These are phyloP conservation scores for Drosophila kikkawai DNA, from an alignment of 1,140 invertebrate species.

Conservation along the genomic window DNA sequence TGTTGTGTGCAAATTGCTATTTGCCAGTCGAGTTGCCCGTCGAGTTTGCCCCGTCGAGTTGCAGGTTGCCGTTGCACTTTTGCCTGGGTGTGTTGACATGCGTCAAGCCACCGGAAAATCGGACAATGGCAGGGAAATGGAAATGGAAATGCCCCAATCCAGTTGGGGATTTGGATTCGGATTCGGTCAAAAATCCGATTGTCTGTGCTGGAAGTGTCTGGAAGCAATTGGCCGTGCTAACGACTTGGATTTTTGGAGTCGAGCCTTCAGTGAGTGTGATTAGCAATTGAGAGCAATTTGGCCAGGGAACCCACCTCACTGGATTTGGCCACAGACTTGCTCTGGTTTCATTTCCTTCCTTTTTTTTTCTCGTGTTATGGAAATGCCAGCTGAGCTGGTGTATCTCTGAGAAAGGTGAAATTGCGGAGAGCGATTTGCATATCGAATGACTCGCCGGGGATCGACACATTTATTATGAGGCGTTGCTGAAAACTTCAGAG, in stretches of 20 bases:
- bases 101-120: slow-evolving; percentile 53
- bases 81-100: slow-evolving; percentile 54
- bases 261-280: slow-evolving; percentile 31
- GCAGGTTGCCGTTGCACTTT: slow-evolving; percentile 41
- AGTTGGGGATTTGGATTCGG: background rate
- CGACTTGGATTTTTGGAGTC: slow-evolving; percentile 39
- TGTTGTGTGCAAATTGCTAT: slow-evolving; percentile 48
- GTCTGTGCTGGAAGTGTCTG: slow-evolving; percentile 30
- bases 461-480: slow-evolving; percentile 21
- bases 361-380: slow-evolving; percentile 14
- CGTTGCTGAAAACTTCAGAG: background rate
- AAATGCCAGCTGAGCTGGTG: slow-evolving; percentile 10
- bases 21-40: slow-evolving; percentile 6
- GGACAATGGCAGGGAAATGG: slow-evolving; percentile 49
- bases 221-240: slow-evolving; percentile 43
- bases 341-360: slow-evolving; percentile 7
- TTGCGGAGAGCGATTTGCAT: slow-evolving; percentile 28
- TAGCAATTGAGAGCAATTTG: slow-evolving; percentile 58
- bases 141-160: slow-evolving; percentile 37
- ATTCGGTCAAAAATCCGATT: slow-evolving; percentile 17
- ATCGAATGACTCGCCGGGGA: slow-evolving; percentile 20
- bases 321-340: slow-evolving; percentile 14
- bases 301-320: slow-evolving; percentile 2
- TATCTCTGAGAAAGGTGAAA: slow-evolving; percentile 29
- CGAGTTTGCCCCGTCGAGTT: slow-evolving; percentile 1